Base-by-base conservation (phyloP, 2,797 vertebrate genomes). In the Peromyscus melanophrys region DNA sequence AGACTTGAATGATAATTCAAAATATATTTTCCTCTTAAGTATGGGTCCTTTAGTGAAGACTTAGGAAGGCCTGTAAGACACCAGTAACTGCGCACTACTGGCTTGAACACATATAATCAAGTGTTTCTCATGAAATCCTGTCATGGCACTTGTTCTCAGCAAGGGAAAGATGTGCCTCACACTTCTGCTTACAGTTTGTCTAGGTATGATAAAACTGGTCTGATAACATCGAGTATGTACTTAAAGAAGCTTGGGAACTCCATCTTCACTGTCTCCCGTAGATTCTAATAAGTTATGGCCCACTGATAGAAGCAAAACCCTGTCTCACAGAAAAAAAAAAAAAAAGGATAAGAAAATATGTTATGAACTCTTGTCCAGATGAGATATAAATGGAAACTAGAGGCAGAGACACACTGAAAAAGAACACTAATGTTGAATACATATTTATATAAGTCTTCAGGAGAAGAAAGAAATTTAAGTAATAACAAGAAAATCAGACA, bases 261-360 rank as follows among this genome's bases (percentile, higher is more conserved):
- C 40, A 80, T 37, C 88, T 95, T 96, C 86, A 92, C 96, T 97
- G 92, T 96, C 40, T 96, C 52, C 89, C 57, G 80, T 87, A 88
- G 93, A 97, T 96, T 93, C 55, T 96, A 89, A 96, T 97, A 97
- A 97, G 84, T 98, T 98, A 96, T 97, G 92, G 89, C 83, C 69
- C 65, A 59, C 82, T 77, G 89, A 96, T 21, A 98, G 93, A 95
- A 96, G 96, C 75, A 98, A 94, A 92, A 82, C 8, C 96, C 57
- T 96, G 46, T 81, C 73, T 96, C 90, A 96, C 89, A 85, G 67
- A 95, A 69, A 96, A 97, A 96, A 37, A 96, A 96, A 43, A 4
- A 43, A 43, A 43, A n/a, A n/a, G n/a, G 95, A 82, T 88, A 95
- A 93, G 61, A 95, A 97, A 96, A 73, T 94, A 75, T 88, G 65